A percentile compares a stretch with the other conserved stretches of the same genome.
These are phyloP conservation scores for Acanthornis magna DNA, from an alignment of 2,797 vertebrate species.

Conservation along the genomic window DNA sequence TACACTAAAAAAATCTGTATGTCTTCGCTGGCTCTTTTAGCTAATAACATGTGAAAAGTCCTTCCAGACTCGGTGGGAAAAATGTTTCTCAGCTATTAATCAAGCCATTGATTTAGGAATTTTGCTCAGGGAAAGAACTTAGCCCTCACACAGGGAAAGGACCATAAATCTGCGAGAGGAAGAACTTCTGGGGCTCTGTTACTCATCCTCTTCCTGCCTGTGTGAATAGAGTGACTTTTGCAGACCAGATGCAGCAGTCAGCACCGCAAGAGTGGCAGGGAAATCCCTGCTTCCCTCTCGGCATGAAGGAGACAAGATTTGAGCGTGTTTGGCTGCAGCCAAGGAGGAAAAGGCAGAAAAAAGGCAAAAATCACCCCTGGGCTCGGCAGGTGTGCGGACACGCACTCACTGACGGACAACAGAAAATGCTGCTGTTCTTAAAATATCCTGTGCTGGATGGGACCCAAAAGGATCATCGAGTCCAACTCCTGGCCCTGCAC, in stretches of 20 bases:
- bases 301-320: background rate
- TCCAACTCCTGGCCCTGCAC: background rate
- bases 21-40: background rate
- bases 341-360: background rate
- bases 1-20: background rate
- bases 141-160: conserved; percentile 1
- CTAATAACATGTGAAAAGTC: background rate
- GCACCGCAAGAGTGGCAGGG: background rate
- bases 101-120: conserved; percentile 47
- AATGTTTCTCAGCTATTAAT: conserved; percentile 50
- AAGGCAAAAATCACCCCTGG: background rate
- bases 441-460: background rate
- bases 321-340: background rate
- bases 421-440: background rate
- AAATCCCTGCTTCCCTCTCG: background rate
- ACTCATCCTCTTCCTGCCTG: conserved; percentile 52
- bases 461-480: background rate
- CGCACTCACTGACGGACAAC: accelerated
- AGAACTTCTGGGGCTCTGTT: conserved; percentile 31
- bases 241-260: conserved; percentile 33
- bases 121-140: conserved; percentile 56
- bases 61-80: background rate
- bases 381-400: background rate
- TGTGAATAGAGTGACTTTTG: background rate
- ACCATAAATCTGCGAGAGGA: conserved; percentile 39